Base-by-base conservation (phyloP, 2,113 vertebrate genomes). In the Elaphurus davidianus region DNA sequence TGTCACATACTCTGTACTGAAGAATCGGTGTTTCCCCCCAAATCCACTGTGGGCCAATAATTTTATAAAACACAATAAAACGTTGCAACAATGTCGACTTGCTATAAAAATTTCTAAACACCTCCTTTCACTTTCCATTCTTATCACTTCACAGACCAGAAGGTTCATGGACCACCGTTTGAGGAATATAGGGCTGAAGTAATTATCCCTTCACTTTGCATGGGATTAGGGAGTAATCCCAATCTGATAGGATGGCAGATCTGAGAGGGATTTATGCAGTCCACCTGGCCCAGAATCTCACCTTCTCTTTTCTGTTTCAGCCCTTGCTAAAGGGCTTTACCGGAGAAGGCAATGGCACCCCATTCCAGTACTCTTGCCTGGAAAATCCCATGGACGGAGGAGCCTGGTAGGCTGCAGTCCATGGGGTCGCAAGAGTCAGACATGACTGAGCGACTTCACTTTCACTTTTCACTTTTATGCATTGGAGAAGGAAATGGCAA, bases 11-110 rank as follows among this genome's bases (percentile, higher is more conserved):
- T 94, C 59, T 67, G 28, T 27, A 11, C 17, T 25, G 28, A 97
- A 88, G 23, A 30, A 45, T 54, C 30, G 16, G 30, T n/a, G 21
- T 54, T 57, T 45, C 25, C 50, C 43, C 59, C 36, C 30, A 27
- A 30, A 76, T 57, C 55, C 30, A 47, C 10, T 43, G 57, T 43
- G 30, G 30, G 59, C 23, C 50, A 81, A 62, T 45, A 81, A 79
- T 85, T 88, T 97, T 55, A 60, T 59, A 86, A 88, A 93, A 95
- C 40, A 85, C 23, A 87, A 90, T 85, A 57, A 91, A 76, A 96
- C 33, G 28, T 60, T 9, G 52, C 6, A 82, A 45, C 67, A 62
- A 54, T 30, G 40, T 86, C 79, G 50, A 45, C n/a, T 40, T 59
- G n/a, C 25, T 78, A 27, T 59, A 40, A 86, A 82, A 90, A 28